Conservation (phyloP, 2,797 vertebrate genomes). For the Coregonus ussuriensis region DNA sequence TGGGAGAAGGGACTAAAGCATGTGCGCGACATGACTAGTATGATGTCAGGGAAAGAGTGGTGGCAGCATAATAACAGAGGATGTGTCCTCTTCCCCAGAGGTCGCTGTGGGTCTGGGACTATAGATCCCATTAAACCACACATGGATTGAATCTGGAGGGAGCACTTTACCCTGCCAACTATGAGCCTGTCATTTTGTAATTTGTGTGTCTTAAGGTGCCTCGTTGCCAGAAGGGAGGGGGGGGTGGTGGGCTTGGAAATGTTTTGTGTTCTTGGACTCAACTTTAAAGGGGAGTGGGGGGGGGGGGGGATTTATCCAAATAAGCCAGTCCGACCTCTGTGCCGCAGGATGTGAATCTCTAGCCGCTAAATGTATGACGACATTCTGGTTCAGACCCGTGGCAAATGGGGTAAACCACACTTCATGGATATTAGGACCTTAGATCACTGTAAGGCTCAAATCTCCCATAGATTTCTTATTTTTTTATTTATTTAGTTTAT, state of each 20-base stretch:
- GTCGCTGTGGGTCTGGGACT: not conserved
- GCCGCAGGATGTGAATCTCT: not conserved
- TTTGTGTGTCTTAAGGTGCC: slow-evolving; percentile 9
- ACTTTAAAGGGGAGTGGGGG: slow-evolving; percentile 1
- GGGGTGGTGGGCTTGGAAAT: slow-evolving; percentile 7
- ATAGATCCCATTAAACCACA: not conserved
- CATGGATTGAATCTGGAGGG: slow-evolving; percentile 31
- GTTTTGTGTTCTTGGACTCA: not conserved
- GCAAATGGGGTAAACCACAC: not conserved
- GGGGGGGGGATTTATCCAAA: not conserved
- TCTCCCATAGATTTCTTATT: not conserved
- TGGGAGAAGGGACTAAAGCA: not conserved
- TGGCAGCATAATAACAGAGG: slow-evolving; percentile 9
- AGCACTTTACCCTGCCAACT: not conserved
- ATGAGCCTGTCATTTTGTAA: slow-evolving; percentile 1
- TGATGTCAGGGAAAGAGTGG: not conserved
- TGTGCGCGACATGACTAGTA: not conserved
- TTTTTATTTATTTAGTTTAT: too few species aligned
- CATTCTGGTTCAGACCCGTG: not conserved
- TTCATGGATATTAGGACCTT: not conserved
- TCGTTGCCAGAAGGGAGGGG: not conserved
- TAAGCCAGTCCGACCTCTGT: not conserved
- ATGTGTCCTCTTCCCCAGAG: not conserved
- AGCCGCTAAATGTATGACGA: not conserved
- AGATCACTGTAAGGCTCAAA: not conserved